phyloP scores from a whole-genome alignment of 2,888 invertebrate species.

The Sesamia inferens region DNA sequence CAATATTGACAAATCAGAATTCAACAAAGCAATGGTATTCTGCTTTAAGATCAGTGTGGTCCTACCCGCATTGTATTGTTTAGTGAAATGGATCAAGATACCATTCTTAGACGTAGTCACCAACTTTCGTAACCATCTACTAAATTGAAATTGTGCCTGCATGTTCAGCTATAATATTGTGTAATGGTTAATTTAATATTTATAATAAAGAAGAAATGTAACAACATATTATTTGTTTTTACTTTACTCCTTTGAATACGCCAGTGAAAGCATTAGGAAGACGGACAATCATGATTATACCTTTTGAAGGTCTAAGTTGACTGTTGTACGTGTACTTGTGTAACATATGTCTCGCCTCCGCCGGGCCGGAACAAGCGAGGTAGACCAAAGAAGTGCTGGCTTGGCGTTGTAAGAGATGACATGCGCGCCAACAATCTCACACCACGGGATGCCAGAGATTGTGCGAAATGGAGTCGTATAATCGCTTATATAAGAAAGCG shows the following conservation, averaged over 20 bases:
- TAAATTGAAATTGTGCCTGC: slow-evolving; percentile 36
- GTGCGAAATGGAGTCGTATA: no score
- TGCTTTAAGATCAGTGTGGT: slow-evolving; percentile 70
- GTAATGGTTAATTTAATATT: slow-evolving; percentile 37
- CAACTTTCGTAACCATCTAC: slow-evolving; percentile 33
- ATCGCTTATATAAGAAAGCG: no score
- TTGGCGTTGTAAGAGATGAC: no score
- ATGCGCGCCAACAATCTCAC: no score
- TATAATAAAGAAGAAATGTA: slow-evolving; percentile 36
- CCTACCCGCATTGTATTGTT: slow-evolving; percentile 69
- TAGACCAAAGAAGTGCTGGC: no score
- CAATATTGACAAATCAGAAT: slow-evolving; percentile 47
- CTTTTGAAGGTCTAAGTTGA: no score
- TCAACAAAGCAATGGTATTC: slow-evolving; percentile 42
- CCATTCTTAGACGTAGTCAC: slow-evolving; percentile 56
- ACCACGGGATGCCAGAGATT: no score
- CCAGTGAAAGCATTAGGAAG: no score
- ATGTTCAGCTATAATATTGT: slow-evolving; percentile 36
- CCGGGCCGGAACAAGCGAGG: no score
- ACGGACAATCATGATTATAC: no score
- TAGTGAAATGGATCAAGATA: slow-evolving; percentile 67
- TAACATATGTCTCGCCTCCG: no score
- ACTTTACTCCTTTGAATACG: not conserved
- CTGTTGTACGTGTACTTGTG: no score
- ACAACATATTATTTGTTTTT: slow-evolving; percentile 16